Base-by-base conservation (phyloP, 2,888 invertebrate species). In the Pollenia angustigena region DNA sequence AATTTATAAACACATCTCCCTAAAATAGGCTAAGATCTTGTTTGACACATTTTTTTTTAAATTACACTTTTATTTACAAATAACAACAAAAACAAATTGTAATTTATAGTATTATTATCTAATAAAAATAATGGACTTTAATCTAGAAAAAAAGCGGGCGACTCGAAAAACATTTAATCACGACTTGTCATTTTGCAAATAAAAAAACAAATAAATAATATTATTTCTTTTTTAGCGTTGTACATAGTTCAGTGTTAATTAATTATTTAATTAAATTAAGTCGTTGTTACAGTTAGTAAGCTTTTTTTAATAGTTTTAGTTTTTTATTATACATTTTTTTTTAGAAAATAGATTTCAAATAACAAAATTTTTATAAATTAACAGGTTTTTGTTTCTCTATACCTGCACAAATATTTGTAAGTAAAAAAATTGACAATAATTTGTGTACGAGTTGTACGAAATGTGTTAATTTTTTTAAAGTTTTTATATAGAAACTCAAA, bases 391-490 rank as follows among this genome's bases (percentile, higher is more conserved):
- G 32, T 32, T 32, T 4, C 0, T 32, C 32, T 32, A 32, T 6
- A 32, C 0, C 0, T 6, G 32, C 32, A 6, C 11, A 56, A 56
- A 23, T 23, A 23, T 56, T 68, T 32, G 50, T 18, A 50, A 60
- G 11, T n/a, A n/a, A 60, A 16, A 50, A 42, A 40, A 40, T n/a
- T 40, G 1, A 18, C 18, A 12, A 11, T 54, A 46, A 14, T 50
- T 46, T 18, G n/a, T 32, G 48, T 42, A 62, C 68, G 32, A 40
- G 14, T 58, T 46, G 66, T 72, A 72, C 71, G 12, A 78, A 78
- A 78, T 66, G 78, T 78, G 78, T 52, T 83, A 83, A 83, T 72
- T 72, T 23, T 48, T 23, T 46, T 54, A 18, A 46, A 18, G 18
- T 46, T 68, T 54, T 66, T 68, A 14, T 50, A n/a, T 18, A 78